Evolutionary conservation across 1,140 invertebrate species (phyloP), one percentile per base, ranked within the genome.

Genomic region (Oncopodura yosiiana): DNA sequence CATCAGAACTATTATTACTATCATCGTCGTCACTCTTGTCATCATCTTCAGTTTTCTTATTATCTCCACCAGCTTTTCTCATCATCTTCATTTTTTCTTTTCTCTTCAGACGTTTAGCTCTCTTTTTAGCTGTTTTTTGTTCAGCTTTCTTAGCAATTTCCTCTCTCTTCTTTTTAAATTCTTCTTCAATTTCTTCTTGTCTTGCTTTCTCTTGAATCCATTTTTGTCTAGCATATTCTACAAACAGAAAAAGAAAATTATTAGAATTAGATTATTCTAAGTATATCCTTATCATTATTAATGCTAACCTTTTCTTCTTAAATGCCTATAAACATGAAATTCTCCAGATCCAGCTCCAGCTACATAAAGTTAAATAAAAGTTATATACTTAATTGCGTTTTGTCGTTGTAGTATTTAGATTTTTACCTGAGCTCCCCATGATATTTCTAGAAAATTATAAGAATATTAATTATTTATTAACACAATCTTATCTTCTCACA

Each of bases 331-430:
- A 34, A 34, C 93, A 75, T 98, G 94, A 73, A 98, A 98, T 70
- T 98, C 94, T 43, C 94, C 94, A 67, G 91, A 95, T 18, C 94
- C 94, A 48, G 94, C 94, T 36, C 94, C 94, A 49, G 94, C 94
- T n/a, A n/a, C n/a, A n/a, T n/a, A n/a, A n/a, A n/a, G n/a, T n/a
- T n/a, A n/a, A n/a, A n/a, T n/a, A n/a, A n/a, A n/a, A n/a, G n/a
- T n/a, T n/a, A n/a, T n/a, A n/a, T n/a, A 79, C 91, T 94, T 16
- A 91, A 95, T 3, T 39, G 16, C 8, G 14, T 34, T 34, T 34
- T 8, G 14, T 34, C 8, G 32, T 14, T 14, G 32, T 6, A 34
- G 6, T 34, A 8, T 34, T 8, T 8, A 34, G 8, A 34, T 8
- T 14, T 14, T 34, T 14, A 34, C 32, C 6, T 34, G 6, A 34